phyloP scores from a whole-genome alignment of 1,140 invertebrate species.

The Periplaneta americana region DNA sequence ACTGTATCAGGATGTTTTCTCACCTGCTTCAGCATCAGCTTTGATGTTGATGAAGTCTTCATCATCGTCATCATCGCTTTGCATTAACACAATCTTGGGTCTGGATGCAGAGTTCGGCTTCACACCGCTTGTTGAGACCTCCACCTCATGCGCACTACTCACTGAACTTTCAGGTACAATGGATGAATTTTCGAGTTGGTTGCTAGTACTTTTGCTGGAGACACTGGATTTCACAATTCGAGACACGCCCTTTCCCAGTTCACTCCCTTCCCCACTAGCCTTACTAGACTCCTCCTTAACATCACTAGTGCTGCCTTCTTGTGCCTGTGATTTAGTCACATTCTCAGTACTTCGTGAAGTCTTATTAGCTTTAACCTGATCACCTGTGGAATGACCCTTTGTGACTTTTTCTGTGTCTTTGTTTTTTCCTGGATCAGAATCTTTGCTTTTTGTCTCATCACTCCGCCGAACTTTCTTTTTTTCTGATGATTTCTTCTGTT shows the following conservation, averaged over 20 bases:
- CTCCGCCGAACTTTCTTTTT: not conserved
- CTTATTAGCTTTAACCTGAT: not conserved
- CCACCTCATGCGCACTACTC: not conserved
- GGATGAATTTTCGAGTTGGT: not conserved
- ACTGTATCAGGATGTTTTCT: too few species aligned
- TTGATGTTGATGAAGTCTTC: slow-evolving; percentile 55
- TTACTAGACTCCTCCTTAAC: not conserved
- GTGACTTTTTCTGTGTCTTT: not conserved
- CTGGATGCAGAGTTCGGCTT: not conserved
- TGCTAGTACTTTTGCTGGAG: not conserved
- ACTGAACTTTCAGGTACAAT: not conserved
- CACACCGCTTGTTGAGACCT: not conserved
- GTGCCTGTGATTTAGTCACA: not conserved
- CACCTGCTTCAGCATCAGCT: slow-evolving; percentile 35
- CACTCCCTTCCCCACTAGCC: not conserved
- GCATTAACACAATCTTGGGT: slow-evolving; percentile 17
- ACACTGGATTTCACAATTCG: not conserved
- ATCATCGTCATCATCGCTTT: slow-evolving; percentile 36
- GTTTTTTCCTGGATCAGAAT: not conserved
- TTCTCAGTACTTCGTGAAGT: too few species aligned
- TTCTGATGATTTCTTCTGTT: slow-evolving; percentile 2
- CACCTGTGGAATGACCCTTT: not conserved
- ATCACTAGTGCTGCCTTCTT: not conserved
- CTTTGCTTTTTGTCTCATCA: not conserved
- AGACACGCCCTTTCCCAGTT: not conserved